phyloP scores from a whole-genome alignment of 2,113 vertebrate genomes.

The Melanocharis versteri region DNA sequence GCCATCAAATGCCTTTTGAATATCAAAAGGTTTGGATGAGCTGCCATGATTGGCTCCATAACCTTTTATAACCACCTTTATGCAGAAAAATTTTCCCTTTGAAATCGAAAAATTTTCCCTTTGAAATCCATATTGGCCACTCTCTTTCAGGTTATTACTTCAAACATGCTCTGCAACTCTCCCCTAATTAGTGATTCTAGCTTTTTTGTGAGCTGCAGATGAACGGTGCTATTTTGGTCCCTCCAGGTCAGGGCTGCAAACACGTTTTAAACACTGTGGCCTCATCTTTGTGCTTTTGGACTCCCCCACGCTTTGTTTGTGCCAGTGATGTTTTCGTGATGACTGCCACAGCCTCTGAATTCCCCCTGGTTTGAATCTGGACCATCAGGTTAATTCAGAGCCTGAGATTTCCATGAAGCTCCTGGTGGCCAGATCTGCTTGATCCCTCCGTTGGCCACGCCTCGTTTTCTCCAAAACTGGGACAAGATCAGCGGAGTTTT shows the following conservation, averaged over 20 bases:
- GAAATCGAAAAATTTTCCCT: neutral
- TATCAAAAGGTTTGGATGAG: conserved; percentile 6
- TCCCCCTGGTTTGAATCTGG: neutral
- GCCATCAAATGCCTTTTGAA: conserved; percentile 42
- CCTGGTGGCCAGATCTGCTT: neutral
- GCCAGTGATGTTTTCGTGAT: neutral
- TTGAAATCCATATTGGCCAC: conserved; percentile 19
- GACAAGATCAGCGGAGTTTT: neutral
- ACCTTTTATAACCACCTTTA: neutral
- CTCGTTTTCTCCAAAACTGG: neutral
- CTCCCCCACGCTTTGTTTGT: neutral
- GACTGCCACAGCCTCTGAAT: neutral
- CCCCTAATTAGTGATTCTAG: conserved; percentile 20
- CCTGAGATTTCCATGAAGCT: neutral
- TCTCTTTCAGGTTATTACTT: conserved; percentile 45
- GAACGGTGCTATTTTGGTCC: neutral
- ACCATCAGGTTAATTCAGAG: neutral
- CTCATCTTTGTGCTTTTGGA: neutral
- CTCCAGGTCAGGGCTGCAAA: neutral
- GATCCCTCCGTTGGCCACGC: neutral
- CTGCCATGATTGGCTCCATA: conserved; percentile 9
- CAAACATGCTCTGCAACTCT: neutral
- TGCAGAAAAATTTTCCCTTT: neutral
- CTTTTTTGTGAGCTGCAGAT: neutral
- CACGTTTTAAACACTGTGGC: neutral